A percentile compares a stretch with the other conserved stretches of the same genome.
Evolutionary conservation across 37 sponge, comb jelly and placozoan species (phyloP).

Genomic region (Spongilla lacustris): DNA sequence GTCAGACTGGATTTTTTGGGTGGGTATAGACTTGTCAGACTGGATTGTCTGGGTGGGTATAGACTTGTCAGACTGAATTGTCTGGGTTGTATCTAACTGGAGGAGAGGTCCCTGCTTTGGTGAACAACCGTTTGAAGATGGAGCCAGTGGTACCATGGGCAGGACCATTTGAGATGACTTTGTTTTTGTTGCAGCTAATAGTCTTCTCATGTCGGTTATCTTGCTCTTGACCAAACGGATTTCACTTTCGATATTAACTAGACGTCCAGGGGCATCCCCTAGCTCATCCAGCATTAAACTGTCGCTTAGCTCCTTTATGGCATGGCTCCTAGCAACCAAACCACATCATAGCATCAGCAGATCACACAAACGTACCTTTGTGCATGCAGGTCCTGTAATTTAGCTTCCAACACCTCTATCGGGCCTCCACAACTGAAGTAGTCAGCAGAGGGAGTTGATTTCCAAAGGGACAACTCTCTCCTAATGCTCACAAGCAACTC

Average conservation of each 20-base stretch:
- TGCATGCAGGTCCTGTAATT: slow-evolving; percentile 9
- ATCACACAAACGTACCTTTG: slow-evolving; percentile 19
- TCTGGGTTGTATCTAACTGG: background rate
- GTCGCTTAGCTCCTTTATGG: background rate
- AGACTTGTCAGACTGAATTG: background rate
- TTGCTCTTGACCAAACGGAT: background rate
- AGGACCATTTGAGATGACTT: background rate
- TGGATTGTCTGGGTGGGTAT: background rate
- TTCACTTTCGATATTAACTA: background rate
- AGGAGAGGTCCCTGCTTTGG: too few relatives aligned
- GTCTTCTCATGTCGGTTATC: background rate
- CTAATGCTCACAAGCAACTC: slow-evolving; percentile 8
- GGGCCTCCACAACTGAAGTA: slow-evolving; percentile 17
- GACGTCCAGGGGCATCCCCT: background rate
- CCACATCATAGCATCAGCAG: too few relatives aligned
- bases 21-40: background rate
- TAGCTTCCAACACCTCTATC: background rate
- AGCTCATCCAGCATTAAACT: background rate
- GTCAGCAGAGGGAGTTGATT: background rate
- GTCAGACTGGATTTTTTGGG: background rate
- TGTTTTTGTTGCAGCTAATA: background rate
- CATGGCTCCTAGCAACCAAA: too few relatives aligned
- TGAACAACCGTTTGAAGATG: too few relatives aligned
- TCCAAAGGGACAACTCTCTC: slow-evolving; percentile 19
- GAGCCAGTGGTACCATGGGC: too few relatives aligned